Evolutionary conservation across 1,140 invertebrate genomes (phyloP), one percentile per base, ranked within the genome.

Genomic region (Nasonia longicornis): DNA sequence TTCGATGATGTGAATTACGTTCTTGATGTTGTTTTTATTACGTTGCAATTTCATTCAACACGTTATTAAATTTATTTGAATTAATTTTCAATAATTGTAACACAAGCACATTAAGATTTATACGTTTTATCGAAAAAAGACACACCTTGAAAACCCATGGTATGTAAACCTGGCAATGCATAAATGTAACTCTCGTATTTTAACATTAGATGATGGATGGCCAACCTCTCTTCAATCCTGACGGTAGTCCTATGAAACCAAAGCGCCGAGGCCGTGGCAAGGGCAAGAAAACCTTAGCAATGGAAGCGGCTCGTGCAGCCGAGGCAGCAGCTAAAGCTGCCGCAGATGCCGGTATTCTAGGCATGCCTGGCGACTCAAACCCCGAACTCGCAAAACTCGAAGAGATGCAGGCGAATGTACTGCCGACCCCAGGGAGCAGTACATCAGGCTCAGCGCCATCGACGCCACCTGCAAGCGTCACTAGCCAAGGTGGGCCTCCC

Each of bases 211-310:
- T 81, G n/a, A 83, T 79, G 82, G 89, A 89, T 7, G 85, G 86
- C 14, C 88, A 89, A 7, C 73, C 82, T 22, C 76, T 89, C 2
- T 90, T 89, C 74, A 86, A 85, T 79, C 89, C 89, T 0, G 89
- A 91, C 6, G 89, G 89, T 10, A 84, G 88, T 0, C 89, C 88
- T 6, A 45, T 89, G 48, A 91, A 89, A 48, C 90, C 92, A 0
- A 93, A 92, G 83, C 84, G 92, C 22, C 84, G 92, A 35, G 92
- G 92, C 6, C 87, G 92, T 2, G 92, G 92, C 20, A 92, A 92
- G 35, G 92, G 92, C n/a, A 93, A 92, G 84, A 93, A 93, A 76
- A 92, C 92, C 11, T 81, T 92, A 12, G 92, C 91, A 2, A 72
- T 91, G 80, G 92, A 92, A 77, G 91, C 91, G 11, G 90, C 89